Evolutionary conservation across 2,797 vertebrate genomes (phyloP), one percentile per base, ranked within the genome.

Genomic region (Taenioides sp.): DNA sequence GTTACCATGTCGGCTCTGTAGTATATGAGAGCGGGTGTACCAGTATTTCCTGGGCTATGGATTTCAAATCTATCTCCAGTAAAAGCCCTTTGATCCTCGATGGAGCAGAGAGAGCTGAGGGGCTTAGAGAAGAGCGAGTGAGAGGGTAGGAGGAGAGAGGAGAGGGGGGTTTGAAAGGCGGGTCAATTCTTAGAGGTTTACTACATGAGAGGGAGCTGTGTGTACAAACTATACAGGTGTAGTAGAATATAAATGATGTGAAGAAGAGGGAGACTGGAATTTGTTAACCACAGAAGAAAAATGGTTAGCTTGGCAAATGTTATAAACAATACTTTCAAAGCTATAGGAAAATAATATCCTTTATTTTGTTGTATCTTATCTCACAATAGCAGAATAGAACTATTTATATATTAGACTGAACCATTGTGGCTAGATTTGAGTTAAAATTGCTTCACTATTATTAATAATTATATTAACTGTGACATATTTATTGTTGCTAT

Each of bases 61-160:
- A 84, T 86, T 79, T 84, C 82, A 90, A 89, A 82, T 78, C 73
- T 73, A 70, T 86, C 79, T 84, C 72, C 64, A 72, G 77, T 75
- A 79, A 85, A 91, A 87, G 80, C 81, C 71, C 76, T 87, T 89
- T 89, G 87, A 91, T 89, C 83, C 79, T 78, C 47, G 16, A n/a
- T 76, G 70, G 71, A 85, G 77, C 31, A 25, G 37, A 18, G 79
- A 74, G 74, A 84, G 73, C 73, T 69, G 78, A 55, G 70, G 80
- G 66, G 86, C 82, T 82, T 73, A 87, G 87, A 73, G 67, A 43
- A 43, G 59, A 76, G 69, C 31, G 0, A 37, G 62, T 65, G 71
- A 50, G 65, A 55, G 70, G 57, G 2, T 49, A 58, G 57, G 20
- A 67, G 63, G 5, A 25, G 40, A 34, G 50, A 27, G 66, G 60